phyloP scores from a whole-genome alignment of 2,888 invertebrate species.

The Euspilapteryx auroguttella region DNA sequence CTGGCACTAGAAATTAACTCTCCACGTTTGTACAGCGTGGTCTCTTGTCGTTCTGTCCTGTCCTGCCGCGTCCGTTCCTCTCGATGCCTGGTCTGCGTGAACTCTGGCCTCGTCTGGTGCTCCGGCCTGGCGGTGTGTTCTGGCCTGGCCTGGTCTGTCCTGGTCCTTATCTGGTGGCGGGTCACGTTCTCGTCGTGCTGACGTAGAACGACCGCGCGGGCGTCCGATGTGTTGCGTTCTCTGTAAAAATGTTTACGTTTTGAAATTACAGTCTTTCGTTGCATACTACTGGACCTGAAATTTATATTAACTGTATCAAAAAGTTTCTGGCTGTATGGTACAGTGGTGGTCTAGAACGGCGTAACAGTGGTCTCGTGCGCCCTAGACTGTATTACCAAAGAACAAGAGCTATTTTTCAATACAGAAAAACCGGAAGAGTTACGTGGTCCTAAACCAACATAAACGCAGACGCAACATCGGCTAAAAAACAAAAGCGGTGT shows the following conservation, averaged over 20 bases:
- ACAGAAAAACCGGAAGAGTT: too few species aligned
- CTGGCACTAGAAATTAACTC: slow-evolving; percentile 81
- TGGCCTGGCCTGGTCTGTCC: slow-evolving; percentile 51
- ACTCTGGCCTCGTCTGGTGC: neutral
- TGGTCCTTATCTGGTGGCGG: slow-evolving; percentile 34
- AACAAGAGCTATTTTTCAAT: too few species aligned
- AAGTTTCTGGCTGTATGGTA: too few species aligned
- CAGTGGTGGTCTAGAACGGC: too few species aligned
- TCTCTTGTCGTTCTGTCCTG: slow-evolving; percentile 5
- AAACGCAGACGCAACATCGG: too few species aligned
- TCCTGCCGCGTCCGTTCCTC: slow-evolving; percentile 13
- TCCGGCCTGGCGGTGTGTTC: slow-evolving; percentile 17
- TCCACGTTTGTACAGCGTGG: slow-evolving; percentile 74
- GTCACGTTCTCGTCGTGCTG: slow-evolving; percentile 57
- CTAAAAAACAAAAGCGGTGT: too few species aligned
- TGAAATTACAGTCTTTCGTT: too few species aligned
- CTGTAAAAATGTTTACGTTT: slow-evolving; percentile 40
- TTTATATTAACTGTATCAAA: too few species aligned
- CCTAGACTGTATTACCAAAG: too few species aligned
- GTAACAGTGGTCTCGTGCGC: too few species aligned
- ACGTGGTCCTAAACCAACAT: too few species aligned
- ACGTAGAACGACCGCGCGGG: slow-evolving; percentile 34
- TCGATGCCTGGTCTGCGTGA: slow-evolving; percentile 43
- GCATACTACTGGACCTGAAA: too few species aligned
- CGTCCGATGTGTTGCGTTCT: slow-evolving; percentile 50